Conservation (phyloP, 2,888 invertebrate species). For the Celastrina argiolus region DNA sequence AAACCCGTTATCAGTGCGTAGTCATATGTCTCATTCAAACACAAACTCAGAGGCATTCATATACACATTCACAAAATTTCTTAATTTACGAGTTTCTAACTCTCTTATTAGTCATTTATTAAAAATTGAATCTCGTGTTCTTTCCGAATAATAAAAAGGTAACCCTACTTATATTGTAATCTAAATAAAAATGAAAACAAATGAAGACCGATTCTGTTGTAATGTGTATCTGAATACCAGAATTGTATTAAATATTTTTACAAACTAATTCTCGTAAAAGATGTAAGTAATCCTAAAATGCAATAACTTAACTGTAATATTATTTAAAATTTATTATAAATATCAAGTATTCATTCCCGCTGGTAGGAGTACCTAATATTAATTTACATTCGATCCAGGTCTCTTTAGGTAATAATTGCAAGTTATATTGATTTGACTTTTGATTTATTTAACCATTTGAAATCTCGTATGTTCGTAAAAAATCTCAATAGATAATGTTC, state of each 20-base stretch:
- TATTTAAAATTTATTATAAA: neutral
- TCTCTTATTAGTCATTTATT: too few relatives aligned
- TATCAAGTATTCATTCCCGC: conserved; percentile 15
- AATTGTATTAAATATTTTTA: conserved; percentile 18
- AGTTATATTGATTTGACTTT: neutral
- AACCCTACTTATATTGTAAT: neutral
- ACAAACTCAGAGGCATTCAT: conserved; percentile 24
- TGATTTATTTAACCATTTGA: neutral
- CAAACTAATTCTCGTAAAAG: neutral
- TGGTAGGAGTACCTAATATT: neutral
- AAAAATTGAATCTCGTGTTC: too few relatives aligned
- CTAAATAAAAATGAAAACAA: too few relatives aligned
- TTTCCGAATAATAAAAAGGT: too few relatives aligned
- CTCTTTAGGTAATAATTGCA: neutral
- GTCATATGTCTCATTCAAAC: conserved; percentile 29
- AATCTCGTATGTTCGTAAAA: neutral
- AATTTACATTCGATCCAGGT: neutral
- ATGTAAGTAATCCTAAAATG: conserved; percentile 17
- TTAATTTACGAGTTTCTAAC: neutral
- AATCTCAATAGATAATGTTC: neutral
- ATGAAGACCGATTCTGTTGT: neutral
- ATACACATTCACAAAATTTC: conserved; percentile 24
- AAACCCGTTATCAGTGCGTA: conserved; percentile 28
- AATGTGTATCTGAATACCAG: conserved; percentile 14
- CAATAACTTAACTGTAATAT: conserved; percentile 15